phyloP scores from a whole-genome alignment of 1,140 invertebrate genomes.

The Sycophaga agraensis region DNA sequence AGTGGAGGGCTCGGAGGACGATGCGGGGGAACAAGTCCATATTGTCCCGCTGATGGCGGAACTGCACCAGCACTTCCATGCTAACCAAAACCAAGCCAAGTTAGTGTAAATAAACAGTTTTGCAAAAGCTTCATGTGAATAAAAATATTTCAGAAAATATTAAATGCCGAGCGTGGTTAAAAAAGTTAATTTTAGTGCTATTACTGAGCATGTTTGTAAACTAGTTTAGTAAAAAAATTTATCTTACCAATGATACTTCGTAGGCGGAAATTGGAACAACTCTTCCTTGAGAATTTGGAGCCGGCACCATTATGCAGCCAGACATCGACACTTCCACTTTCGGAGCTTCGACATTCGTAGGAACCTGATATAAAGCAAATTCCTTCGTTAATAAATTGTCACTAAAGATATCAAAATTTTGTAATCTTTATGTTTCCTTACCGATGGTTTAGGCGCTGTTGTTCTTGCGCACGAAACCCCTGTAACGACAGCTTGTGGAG shows the following conservation, averaged over 20 bases:
- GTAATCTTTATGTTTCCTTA: too few species aligned
- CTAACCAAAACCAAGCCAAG: conserved; percentile 49
- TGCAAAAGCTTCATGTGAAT: neutral
- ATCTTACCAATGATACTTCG: conserved; percentile 70
- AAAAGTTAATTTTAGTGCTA: too few species aligned
- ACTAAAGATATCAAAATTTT: too few species aligned
- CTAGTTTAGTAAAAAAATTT: too few species aligned
- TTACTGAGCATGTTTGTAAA: too few species aligned
- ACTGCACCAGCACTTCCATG: conserved; percentile 51
- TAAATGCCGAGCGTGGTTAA: too few species aligned
- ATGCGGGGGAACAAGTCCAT: conserved; percentile 53
- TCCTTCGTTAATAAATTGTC: too few species aligned
- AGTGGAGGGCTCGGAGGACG: conserved; percentile 64
- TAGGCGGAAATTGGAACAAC: conserved; percentile 64
- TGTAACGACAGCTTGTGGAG: conserved; percentile 42
- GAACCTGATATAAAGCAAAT: too few species aligned
- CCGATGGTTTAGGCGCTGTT: conserved; percentile 44
- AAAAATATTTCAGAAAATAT: neutral
- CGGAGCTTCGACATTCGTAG: conserved; percentile 60
- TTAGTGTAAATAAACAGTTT: conserved; percentile 31
- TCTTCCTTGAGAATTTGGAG: conserved; percentile 61
- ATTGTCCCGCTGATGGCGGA: conserved; percentile 52
- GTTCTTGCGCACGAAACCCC: conserved; percentile 48
- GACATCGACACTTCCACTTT: conserved; percentile 62
- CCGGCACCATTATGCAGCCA: conserved; percentile 62